Percentiles rank a stretch among this genome's conserved stretches.
Evolutionary conservation across 2,888 invertebrate species (phyloP).

Genomic region (Prostheceraeus crozeri): DNA sequence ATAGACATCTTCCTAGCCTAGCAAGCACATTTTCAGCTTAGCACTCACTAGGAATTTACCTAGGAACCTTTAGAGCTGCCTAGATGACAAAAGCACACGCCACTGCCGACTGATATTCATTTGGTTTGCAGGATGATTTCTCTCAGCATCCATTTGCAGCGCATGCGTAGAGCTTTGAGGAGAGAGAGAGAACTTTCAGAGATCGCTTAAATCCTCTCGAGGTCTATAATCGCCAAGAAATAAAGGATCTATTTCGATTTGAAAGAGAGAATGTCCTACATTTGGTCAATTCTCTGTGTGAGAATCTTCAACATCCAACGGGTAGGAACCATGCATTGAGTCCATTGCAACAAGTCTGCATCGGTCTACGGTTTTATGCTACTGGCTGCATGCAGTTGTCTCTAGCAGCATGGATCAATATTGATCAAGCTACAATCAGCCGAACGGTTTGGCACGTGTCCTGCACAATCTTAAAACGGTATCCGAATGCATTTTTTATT

Average conservation of each 20-base stretch:
- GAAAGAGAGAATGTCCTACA: background rate
- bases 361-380: slow-evolving; percentile 1
- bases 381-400: slow-evolving; percentile 1
- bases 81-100: too few relatives aligned
- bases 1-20: too few relatives aligned
- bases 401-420: slow-evolving; percentile 1
- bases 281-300: too few relatives aligned
- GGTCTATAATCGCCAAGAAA: background rate
- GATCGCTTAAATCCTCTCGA: slow-evolving; percentile 18
- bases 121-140: too few relatives aligned
- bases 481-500: background rate
- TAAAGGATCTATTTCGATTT: slow-evolving; percentile 14
- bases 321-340: background rate
- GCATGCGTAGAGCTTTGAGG: too few relatives aligned
- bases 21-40: too few relatives aligned
- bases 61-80: too few relatives aligned
- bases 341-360: slow-evolving; percentile 1
- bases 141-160: too few relatives aligned
- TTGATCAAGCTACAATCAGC: background rate
- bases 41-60: too few relatives aligned
- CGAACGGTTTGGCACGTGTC: slow-evolving; percentile 4
- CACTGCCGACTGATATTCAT: too few relatives aligned
- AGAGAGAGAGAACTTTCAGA: slow-evolving; percentile 6
- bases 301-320: too few relatives aligned
- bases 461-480: background rate